phyloP scores from a whole-genome alignment of 2,797 vertebrate genomes.

The Gallinago solitaria region DNA sequence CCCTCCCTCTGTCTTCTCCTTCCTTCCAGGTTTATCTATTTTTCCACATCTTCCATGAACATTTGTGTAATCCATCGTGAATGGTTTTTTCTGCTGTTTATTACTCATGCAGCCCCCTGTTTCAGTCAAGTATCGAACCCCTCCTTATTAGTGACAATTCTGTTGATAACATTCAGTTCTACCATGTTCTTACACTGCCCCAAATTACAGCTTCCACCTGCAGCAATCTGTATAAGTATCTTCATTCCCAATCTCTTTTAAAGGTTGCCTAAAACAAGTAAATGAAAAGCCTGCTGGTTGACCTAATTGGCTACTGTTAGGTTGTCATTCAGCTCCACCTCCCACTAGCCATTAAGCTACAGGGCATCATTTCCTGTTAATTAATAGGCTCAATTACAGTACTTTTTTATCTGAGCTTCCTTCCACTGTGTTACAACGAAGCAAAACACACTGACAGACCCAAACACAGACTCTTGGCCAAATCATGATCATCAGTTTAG shows the following conservation, averaged over 20 bases:
- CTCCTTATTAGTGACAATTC: neutral
- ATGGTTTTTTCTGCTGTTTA: neutral
- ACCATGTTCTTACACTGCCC: neutral
- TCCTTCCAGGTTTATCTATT: neutral
- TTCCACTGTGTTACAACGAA: neutral
- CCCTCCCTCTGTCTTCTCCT: neutral
- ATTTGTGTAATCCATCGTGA: neutral
- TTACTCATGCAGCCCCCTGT: neutral
- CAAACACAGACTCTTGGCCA: neutral
- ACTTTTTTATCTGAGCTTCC: neutral
- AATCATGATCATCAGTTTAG: neutral
- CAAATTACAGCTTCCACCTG: neutral
- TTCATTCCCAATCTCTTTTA: neutral
- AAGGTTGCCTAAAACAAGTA: neutral
- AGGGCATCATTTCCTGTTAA: neutral
- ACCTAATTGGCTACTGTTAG: neutral
- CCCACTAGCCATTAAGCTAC: neutral
- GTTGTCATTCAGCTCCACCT: neutral
- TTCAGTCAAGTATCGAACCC: neutral
- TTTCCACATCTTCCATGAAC: neutral
- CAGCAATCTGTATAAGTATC: neutral
- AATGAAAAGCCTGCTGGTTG: slow-evolving; percentile 2
- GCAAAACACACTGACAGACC: neutral
- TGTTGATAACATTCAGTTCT: neutral
- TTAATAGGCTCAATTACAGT: neutral